Conservation (phyloP, 2,888 invertebrate genomes). For the Galerucella pusilla region DNA sequence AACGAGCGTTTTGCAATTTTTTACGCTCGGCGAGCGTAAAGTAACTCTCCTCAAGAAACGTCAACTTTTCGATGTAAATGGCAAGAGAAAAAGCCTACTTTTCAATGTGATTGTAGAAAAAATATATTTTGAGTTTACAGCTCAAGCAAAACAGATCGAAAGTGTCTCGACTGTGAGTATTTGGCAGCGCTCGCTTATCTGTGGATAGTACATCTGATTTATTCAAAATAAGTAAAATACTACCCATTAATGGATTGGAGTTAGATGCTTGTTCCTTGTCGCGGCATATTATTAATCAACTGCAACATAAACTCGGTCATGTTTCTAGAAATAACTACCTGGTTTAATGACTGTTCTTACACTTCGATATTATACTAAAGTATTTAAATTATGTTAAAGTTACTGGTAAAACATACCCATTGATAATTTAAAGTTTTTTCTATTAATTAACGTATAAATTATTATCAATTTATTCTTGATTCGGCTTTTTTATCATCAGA, state of each 20-base stretch:
- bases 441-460: background rate
- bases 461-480: background rate
- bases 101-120: too few species aligned
- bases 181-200: background rate
- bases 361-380: slow-evolving; percentile 7
- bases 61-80: too few species aligned
- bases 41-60: too few species aligned
- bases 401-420: slow-evolving; percentile 6
- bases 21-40: too few species aligned
- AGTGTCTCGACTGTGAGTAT: background rate
- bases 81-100: too few species aligned
- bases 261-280: background rate
- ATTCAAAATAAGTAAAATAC: background rate
- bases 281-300: background rate
- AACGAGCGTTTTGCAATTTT: too few species aligned
- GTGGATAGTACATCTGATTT: background rate
- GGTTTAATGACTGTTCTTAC: background rate
- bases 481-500: slow-evolving; percentile 8
- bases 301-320: background rate
- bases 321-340: background rate
- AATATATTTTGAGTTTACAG: too few species aligned
- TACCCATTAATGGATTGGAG: background rate
- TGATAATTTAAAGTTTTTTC: slow-evolving; percentile 1
- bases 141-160: too few species aligned
- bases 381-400: slow-evolving; percentile 13